A percentile compares a stretch with the other conserved stretches of the same genome.
phyloP scores from a whole-genome alignment of 2,888 invertebrate genomes.

The Artemia sinica region DNA sequence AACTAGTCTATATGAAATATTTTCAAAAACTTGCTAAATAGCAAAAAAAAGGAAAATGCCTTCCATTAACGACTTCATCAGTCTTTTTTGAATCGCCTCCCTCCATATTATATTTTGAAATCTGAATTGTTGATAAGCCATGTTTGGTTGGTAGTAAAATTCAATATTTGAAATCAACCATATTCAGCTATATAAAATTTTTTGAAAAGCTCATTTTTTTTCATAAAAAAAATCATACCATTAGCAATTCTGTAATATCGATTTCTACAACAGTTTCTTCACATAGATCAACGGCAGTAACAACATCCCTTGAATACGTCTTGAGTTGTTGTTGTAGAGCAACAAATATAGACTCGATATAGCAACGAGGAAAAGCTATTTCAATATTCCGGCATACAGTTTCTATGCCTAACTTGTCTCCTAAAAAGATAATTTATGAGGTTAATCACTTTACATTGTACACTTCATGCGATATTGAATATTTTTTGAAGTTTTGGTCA shows the following conservation, averaged over 20 bases:
- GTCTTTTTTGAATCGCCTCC: too few species aligned
- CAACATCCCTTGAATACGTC: slow-evolving; percentile 44
- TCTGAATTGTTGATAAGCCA: too few species aligned
- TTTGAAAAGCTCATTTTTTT: neutral
- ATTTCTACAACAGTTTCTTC: slow-evolving; percentile 47
- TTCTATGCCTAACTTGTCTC: neutral
- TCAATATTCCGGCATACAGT: slow-evolving; percentile 17
- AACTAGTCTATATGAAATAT: too few species aligned
- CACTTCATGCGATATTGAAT: too few species aligned
- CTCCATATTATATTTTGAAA: too few species aligned
- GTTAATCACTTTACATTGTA: too few species aligned
- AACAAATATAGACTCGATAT: slow-evolving; percentile 43
- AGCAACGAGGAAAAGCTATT: slow-evolving; percentile 40
- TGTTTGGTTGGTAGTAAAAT: neutral
- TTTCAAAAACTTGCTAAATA: too few species aligned
- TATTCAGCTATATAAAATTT: neutral
- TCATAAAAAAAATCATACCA: slow-evolving; percentile 27
- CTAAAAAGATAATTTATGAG: neutral
- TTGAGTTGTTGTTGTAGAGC: slow-evolving; percentile 42
- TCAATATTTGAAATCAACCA: neutral
- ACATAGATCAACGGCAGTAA: slow-evolving; percentile 50
- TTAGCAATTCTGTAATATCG: slow-evolving; percentile 49
- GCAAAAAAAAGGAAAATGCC: too few species aligned
- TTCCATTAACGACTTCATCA: too few species aligned
- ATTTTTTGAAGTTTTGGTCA: too few species aligned